These are phyloP conservation scores for Athene cunicularia DNA, from an alignment of 2,113 vertebrate species.

Conservation along the genomic window DNA sequence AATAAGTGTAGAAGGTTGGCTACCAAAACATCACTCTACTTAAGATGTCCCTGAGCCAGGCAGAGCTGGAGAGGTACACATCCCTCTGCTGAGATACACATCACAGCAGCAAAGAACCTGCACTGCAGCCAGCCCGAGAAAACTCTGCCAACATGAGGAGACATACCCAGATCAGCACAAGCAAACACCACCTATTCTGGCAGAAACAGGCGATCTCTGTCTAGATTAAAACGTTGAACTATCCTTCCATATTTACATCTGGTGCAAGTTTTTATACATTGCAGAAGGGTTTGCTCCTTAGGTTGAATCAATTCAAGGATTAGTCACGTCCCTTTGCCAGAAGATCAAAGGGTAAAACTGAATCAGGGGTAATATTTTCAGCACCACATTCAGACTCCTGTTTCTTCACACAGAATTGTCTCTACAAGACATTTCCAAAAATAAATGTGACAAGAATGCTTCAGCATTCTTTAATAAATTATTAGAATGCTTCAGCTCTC, in stretches of 20 bases:
- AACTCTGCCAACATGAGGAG: neutral
- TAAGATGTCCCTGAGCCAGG: neutral
- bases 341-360: neutral
- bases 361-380: neutral
- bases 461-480: conserved; percentile 1
- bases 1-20: neutral
- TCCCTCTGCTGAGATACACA: neutral
- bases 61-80: neutral
- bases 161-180: neutral
- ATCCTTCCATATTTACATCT: neutral
- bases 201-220: neutral
- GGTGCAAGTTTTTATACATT: neutral
- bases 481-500: neutral
- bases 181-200: neutral
- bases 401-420: neutral
- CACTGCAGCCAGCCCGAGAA: neutral
- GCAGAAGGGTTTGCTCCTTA: neutral
- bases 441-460: neutral
- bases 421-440: neutral
- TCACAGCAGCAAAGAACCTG: neutral
- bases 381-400: neutral
- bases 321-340: neutral
- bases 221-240: neutral
- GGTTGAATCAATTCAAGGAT: neutral
- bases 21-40: neutral